phyloP scores from a whole-genome alignment of 2,888 invertebrate species.

The Hybos culiciformis region DNA sequence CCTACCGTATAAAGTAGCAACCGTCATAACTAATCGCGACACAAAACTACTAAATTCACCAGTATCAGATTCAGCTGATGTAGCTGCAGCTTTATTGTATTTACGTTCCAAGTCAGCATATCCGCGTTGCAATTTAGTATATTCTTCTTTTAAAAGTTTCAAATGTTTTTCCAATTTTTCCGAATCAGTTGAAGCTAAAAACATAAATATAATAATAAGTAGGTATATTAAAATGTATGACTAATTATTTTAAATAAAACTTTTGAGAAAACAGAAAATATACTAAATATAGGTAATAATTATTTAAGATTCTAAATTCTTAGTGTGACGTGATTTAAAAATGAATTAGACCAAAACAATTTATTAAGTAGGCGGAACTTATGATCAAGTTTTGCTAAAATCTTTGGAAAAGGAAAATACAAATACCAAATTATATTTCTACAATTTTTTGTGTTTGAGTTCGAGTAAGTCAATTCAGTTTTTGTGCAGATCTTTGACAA shows the following conservation, averaged over 20 bases:
- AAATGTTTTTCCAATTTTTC: conserved; percentile 72
- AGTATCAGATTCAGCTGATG: conserved; percentile 45
- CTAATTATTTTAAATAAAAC: neutral
- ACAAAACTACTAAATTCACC: conserved; percentile 57
- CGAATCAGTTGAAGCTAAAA: conserved; percentile 21
- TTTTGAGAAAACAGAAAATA: conserved; percentile 7
- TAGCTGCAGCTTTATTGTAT: conserved; percentile 63
- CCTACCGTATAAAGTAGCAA: conserved; percentile 69
- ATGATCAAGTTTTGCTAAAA: too few species aligned
- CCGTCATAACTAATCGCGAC: conserved; percentile 63
- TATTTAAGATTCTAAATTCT: conserved; percentile 13
- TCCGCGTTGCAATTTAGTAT: conserved; percentile 72
- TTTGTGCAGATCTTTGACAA: too few species aligned
- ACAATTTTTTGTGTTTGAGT: too few species aligned
- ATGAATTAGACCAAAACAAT: too few species aligned
- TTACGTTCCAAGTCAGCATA: conserved; percentile 72
- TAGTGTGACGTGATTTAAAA: too few species aligned
- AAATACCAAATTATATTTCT: too few species aligned
- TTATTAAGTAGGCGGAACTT: too few species aligned
- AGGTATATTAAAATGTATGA: neutral
- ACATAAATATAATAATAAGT: neutral
- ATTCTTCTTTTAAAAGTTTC: conserved; percentile 73
- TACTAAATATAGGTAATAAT: conserved; percentile 6
- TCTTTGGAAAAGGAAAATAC: too few species aligned
- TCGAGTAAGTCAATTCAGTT: too few species aligned